Base-by-base conservation (phyloP, 2,888 invertebrate genomes). In the Magallana nippona region DNA sequence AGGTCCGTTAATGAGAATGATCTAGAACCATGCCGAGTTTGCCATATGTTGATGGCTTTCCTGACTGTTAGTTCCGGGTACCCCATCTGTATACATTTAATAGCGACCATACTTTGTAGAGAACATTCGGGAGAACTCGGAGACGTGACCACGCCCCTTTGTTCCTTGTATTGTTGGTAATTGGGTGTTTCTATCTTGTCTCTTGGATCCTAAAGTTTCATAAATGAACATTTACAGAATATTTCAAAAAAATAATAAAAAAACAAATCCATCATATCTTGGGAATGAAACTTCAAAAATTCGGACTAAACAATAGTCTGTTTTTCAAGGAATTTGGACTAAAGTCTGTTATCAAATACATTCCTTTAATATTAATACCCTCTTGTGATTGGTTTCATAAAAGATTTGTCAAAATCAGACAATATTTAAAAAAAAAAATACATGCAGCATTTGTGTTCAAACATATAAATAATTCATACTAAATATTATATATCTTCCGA, bases 81-180 rank as follows among this genome's bases (percentile, higher is more conserved):
- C 17, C 57, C 56, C 79, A 79, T 79, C 10, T 79, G 57, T 57
- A 79, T 13, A n/a, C 27, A 22, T 15, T 22, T 79, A 11, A 79
- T 56, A 11, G 57, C 79, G 15, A 57, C 79, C 27, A 19, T 27
- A 57, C 57, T 79, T 57, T 79, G 56, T 19, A 79, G 71, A 15
- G 71, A 71, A 71, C 71, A 71, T 15, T 71, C 32, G 13, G 71
- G 71, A 15, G 71, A 71, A 32, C 71, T 79, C 19, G 79, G 79
- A 19, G 56, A 19, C 32, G 17, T 56, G 22, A 27, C 79, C 22
- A 57, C 79, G 27, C 56, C 57, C 27, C 27, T 79, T 15, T 79
- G 22, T 27, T 79, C 13, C 1, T 27, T 13, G 13, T 79, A 27
- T 57, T 55, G 79, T 15, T 57, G 15, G 57, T 8, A 22, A 79